Evolutionary conservation across 1,140 invertebrate species (phyloP), one percentile per base, ranked within the genome.

Genomic region (Galleria mellonella): DNA sequence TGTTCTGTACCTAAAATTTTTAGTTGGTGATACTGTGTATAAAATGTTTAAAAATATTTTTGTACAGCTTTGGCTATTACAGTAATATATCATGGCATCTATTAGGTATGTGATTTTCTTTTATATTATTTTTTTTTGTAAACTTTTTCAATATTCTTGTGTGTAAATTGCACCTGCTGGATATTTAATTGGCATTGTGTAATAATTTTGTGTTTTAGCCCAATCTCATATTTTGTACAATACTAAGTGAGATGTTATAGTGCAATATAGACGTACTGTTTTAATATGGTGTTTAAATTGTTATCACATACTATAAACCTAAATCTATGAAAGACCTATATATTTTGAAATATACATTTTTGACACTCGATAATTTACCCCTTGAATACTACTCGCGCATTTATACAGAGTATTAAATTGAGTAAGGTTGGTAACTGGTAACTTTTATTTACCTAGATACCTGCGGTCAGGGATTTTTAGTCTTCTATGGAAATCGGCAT

Each of bases 201-300:
- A 55, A 13, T 17, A 51, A 28, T 38, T 51, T 53, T 65, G 47
- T 55, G 43, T 44, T 41, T 31, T 55, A 51, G 44, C 48, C 43
- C 29, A 43, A 52, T 50, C 55, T 48, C 45, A 33, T 58, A 32
- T 69, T 71, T 74, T 81, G 67, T 78, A 78, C 62, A 77, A 73
- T 73, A 74, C 52, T 67, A 72, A 76, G 70, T 83, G 75, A 82
- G 70, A 84, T 79, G 79, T 82, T 82, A 84, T 78, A 83, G 77
- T 83, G 79, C 77, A 83, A 82, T 79, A 82, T 79, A 83, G 79
- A 83, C 67, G 72, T 82, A 83, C 62, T 83, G 76, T 79, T 83
- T 83, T 69, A 74, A 35, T 36, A 36, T 15, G 2, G 46, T 42
- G 47, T 77, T 72, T 77, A 55, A 68, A 68, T 75, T 63, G 37